Base-by-base conservation (phyloP, 2,797 vertebrate species). In the Sebastes oblongus region DNA sequence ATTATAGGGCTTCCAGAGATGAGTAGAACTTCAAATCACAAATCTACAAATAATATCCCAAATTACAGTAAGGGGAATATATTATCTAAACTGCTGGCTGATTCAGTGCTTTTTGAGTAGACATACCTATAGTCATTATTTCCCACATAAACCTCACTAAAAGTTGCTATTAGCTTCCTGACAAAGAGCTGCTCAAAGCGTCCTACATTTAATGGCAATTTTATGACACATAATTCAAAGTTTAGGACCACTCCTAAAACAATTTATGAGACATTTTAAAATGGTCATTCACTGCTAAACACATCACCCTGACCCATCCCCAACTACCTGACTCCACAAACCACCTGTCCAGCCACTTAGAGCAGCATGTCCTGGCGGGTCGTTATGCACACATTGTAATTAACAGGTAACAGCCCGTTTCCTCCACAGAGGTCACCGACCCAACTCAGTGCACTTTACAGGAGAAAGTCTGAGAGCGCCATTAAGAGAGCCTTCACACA, bases 381-480 rank as follows among this genome's bases (percentile, higher is more conserved):
- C 10, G 24, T 36, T 24, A 4, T 4, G 25, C 80, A 66, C 50
- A 74, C 75, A 29, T 18, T 71, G 30, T 85, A 75, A 87, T 88
- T 83, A 89, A 74, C 72, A 25, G 25, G 54, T 25, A 78, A 75
- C 42, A 1, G 24, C 76, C 50, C 13, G 55, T 81, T 80, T 84
- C 66, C 74, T 71, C 18, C 32, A 16, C 20, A 54, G 29, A 27
- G 66, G 68, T 72, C 69, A 61, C 14, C 3, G 68, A 64, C 50
- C 8, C 56, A 59, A 24, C 24, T 29, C 39, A 9, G 29, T 46
- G 55, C 52, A 58, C 30, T 72, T 66, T n/a, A 20, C 66, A 74
- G 54, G 80, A 80, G 77, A 80, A 87, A 73, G 79, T 75, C 39
- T 52, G 60, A 77, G 74, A 81, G 67, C 0, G 54, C 36, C 12